Conservation (phyloP, 2,888 invertebrate species). For the Cantharis nigra region DNA sequence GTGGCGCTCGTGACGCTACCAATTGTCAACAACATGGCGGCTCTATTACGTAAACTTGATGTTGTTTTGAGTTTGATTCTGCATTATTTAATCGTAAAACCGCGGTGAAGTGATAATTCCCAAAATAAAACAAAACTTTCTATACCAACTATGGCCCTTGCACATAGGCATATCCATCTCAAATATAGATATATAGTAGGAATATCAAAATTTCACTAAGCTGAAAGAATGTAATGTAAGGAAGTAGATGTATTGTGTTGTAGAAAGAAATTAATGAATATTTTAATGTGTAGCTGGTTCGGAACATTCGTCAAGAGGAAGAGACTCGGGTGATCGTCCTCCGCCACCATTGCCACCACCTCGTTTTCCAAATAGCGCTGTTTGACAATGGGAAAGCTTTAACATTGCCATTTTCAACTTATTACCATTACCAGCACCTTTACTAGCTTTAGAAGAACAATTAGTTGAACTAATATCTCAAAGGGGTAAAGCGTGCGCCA, state of each 20-base stretch:
- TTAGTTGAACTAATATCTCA: constrained; percentile 63
- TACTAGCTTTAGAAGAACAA: constrained; percentile 62
- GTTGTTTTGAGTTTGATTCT: too few species aligned
- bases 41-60: too few species aligned
- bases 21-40: too few species aligned
- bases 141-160: too few species aligned
- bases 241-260: neutral
- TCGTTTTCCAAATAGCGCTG: constrained; percentile 77
- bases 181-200: too few species aligned
- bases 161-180: too few species aligned
- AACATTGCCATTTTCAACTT: constrained; percentile 60
- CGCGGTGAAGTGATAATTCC: too few species aligned
- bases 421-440: constrained; percentile 54
- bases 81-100: too few species aligned
- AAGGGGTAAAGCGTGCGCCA: constrained; percentile 69
- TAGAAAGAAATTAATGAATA: neutral
- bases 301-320: constrained; percentile 82
- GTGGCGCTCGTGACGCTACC: too few species aligned
- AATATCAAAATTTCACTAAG: neutral
- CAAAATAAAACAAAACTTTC: too few species aligned
- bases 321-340: constrained; percentile 70
- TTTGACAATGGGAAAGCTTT: constrained; percentile 79
- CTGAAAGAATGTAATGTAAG: neutral
- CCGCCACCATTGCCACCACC: constrained; percentile 83
- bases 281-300: constrained; percentile 71